A percentile compares a stretch with the other conserved stretches of the same genome.
Evolutionary conservation across 2,113 vertebrate genomes (phyloP).

Genomic region (Heptranchias perlo): DNA sequence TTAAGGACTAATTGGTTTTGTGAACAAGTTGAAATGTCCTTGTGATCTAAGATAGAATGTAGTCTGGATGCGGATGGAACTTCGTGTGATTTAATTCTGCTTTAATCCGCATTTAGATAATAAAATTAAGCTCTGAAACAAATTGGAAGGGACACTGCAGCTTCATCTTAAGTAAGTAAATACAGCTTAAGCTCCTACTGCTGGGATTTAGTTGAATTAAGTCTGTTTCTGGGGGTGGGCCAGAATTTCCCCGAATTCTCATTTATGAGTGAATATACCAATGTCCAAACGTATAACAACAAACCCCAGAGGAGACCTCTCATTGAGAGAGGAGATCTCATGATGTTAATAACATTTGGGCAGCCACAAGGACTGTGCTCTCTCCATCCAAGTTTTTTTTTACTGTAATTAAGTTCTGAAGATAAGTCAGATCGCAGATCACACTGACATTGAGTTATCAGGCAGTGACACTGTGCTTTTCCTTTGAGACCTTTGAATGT

Average conservation of each 20-base stretch:
- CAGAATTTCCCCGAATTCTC: conserved; percentile 3
- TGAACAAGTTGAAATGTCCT: not conserved
- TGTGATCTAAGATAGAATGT: not conserved
- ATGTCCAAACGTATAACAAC: not conserved
- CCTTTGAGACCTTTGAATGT: conserved; percentile 7
- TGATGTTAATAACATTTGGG: not conserved
- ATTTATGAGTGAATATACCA: conserved; percentile 5
- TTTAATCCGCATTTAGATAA: not conserved
- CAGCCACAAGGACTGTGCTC: not conserved
- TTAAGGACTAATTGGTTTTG: not conserved
- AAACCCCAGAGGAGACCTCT: not conserved
- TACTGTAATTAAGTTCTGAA: conserved; percentile 21
- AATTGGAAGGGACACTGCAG: not conserved
- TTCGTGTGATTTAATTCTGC: conserved; percentile 7
- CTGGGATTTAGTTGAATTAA: not conserved
- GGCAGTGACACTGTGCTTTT: not conserved
- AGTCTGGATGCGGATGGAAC: not conserved
- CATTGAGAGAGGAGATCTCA: not conserved
- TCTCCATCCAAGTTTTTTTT: not conserved
- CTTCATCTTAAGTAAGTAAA: conserved; percentile 4
- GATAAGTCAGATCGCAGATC: not conserved
- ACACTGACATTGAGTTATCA: not conserved
- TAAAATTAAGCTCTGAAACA: not conserved
- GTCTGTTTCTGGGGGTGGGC: not conserved
- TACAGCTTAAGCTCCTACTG: not conserved